These are phyloP conservation scores for Cydia amplana DNA, from an alignment of 1,140 invertebrate species.

Conservation along the genomic window DNA sequence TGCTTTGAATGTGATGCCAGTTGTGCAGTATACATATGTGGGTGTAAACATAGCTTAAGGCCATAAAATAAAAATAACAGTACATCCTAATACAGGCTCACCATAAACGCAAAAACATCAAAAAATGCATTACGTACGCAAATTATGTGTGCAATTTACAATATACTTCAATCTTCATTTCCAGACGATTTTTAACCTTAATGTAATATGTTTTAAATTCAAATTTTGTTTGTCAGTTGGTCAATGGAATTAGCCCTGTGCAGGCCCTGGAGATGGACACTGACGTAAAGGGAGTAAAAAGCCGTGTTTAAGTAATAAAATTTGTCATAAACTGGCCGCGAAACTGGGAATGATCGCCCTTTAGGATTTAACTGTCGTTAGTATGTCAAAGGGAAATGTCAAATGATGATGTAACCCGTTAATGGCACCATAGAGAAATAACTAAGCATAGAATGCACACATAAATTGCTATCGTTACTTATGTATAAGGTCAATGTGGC, in stretches of 20 bases:
- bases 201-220: neutral
- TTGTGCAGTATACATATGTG: too few relatives aligned
- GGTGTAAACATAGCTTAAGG: neutral
- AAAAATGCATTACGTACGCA: conserved; percentile 7
- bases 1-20: too few relatives aligned
- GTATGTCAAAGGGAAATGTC: neutral
- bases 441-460: too few relatives aligned
- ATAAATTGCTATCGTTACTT: too few relatives aligned
- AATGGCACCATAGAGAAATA: too few relatives aligned
- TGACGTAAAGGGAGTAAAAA: conserved; percentile 16
- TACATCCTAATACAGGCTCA: neutral
- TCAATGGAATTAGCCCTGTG: neutral
- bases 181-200: neutral
- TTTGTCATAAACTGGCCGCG: neutral
- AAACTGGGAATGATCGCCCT: conserved; percentile 2
- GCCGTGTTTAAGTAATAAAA: neutral
- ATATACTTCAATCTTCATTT: neutral
- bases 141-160: neutral
- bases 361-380: neutral
- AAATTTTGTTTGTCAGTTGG: neutral
- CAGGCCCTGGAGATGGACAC: too few relatives aligned
- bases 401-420: too few relatives aligned
- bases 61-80: neutral
- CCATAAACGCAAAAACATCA: neutral
- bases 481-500: too few relatives aligned